Evolutionary conservation across 2,113 vertebrate genomes (phyloP), one percentile per base, ranked within the genome.

Genomic region (Bostrychus sinensis): DNA sequence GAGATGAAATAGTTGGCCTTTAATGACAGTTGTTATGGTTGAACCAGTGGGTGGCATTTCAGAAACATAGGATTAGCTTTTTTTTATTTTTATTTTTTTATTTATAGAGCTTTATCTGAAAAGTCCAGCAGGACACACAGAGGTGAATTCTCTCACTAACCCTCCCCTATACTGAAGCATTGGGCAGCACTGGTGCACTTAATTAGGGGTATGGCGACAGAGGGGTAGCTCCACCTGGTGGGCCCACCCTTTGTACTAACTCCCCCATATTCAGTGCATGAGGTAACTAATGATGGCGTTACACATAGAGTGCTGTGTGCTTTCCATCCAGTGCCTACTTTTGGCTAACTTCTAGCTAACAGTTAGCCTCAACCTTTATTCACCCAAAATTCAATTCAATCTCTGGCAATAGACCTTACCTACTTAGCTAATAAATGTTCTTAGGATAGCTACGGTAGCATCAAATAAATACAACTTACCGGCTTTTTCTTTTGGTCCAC

Each of bases 171-270:
- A 60, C 12, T 6, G 19, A 4, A 20, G 22, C 53, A 36, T 62
- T 60, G 56, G n/a, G 22, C 25, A 17, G 22, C 6, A 60, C 7
- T 16, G 26, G 4, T 16, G 26, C 17, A 23, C 16, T 50, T 20
- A 57, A 8, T 59, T 62, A 57, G 30, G 23, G 51, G 55, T 32
- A 50, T 55, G 70, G 43, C 0, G 3, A 46, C 54, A 68, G 72
- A 74, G 48, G 59, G 41, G 69, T 48, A 77, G 83, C 72, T 30
- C 80, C 80, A 76, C 63, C 77, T 79, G 56, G 68, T 81, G 80
- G 72, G 28, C 58, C 30, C 32, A 51, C n/a, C 13, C 46, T 50
- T 50, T 50, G 22, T 26, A 16, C 6, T 26, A 11, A 26, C 3
- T 32, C 30, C 30, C 30, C 30, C 8, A 8, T 32, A 1, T 8